phyloP scores from a whole-genome alignment of 1,140 invertebrate species.

The Heliconius hewitsoni region DNA sequence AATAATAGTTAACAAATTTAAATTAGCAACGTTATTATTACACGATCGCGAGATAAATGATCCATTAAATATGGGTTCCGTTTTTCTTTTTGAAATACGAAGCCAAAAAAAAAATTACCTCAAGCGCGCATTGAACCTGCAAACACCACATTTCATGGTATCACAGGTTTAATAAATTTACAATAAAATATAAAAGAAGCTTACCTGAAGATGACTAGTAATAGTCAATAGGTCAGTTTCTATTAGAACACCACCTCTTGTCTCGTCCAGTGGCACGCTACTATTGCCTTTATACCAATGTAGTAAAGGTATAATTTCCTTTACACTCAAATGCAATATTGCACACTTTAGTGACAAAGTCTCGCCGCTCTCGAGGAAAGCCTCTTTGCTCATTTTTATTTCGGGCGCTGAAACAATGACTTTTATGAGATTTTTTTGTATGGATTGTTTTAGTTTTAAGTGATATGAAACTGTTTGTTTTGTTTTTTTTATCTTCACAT shows the following conservation, averaged over 20 bases:
- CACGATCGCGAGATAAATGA: too few species aligned
- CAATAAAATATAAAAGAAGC: background rate
- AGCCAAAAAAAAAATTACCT: too few species aligned
- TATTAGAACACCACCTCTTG: conserved; percentile 64
- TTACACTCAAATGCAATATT: conserved; percentile 60
- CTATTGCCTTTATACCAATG: conserved; percentile 66
- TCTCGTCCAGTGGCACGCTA: conserved; percentile 62
- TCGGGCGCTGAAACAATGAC: conserved; percentile 59
- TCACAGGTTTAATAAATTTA: background rate
- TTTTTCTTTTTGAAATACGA: too few species aligned
- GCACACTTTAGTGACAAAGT: conserved; percentile 70
- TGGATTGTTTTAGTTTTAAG: background rate
- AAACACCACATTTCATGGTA: too few species aligned
- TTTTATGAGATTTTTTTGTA: background rate
- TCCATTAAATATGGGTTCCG: too few species aligned
- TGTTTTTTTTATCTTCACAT: too few species aligned
- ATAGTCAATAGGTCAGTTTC: conserved; percentile 70
- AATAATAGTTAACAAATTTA: too few species aligned
- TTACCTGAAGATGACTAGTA: conserved; percentile 71
- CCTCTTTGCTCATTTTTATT: conserved; percentile 72
- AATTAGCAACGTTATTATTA: too few species aligned
- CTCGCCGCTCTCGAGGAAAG: conserved; percentile 70
- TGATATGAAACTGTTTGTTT: background rate
- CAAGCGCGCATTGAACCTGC: too few species aligned
- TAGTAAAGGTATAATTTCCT: conserved; percentile 51